Evolutionary conservation across 2,797 vertebrate genomes (phyloP).

Genomic region (Myotis vivesi): DNA sequence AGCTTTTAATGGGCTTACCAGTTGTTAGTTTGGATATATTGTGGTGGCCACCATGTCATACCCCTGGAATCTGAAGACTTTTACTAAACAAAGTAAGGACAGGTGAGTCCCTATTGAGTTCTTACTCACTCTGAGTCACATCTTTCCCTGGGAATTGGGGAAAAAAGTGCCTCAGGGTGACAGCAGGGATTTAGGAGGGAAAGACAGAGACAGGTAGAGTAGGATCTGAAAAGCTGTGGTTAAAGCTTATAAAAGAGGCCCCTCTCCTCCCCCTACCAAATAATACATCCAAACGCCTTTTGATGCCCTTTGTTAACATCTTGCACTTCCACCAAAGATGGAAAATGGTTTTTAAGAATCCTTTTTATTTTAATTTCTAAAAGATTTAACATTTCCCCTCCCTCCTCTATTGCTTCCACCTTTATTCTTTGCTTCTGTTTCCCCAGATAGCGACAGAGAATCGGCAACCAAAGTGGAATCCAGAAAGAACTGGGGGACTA

Average conservation of each 20-base stretch:
- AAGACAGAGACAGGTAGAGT: background rate
- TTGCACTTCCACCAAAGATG: background rate
- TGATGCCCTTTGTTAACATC: background rate
- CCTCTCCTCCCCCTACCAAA: background rate
- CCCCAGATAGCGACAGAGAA: background rate
- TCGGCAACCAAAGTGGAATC: background rate
- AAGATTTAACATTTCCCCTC: background rate
- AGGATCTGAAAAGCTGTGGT: background rate
- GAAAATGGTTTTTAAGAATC: background rate
- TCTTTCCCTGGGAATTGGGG: background rate
- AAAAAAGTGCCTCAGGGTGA: background rate
- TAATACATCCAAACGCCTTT: background rate
- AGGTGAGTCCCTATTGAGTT: background rate
- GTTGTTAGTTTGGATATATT: background rate
- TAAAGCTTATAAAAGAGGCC: background rate
- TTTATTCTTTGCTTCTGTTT: background rate
- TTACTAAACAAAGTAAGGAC: background rate
- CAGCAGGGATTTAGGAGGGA: background rate
- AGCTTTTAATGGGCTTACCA: conserved; percentile 4
- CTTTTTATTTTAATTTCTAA: background rate
- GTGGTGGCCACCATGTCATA: background rate
- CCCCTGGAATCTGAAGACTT: background rate
- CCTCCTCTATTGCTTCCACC: background rate
- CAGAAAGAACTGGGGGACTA: background rate
- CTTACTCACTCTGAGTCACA: background rate